Conservation (phyloP, 2,888 invertebrate genomes). For the Caradrina kadenii region DNA sequence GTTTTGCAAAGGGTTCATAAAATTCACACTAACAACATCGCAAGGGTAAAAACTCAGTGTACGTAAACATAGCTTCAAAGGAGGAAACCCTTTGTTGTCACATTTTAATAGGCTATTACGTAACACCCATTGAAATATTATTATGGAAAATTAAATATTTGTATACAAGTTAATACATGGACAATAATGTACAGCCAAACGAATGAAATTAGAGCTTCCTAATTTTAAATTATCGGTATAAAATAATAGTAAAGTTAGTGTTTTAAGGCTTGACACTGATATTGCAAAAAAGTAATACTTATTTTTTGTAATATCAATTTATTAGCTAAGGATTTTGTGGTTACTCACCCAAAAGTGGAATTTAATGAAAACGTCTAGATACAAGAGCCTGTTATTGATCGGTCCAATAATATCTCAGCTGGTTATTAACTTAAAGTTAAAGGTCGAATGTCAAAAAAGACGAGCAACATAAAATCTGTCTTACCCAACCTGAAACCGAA, state of each 20-base stretch:
- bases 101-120: conserved; percentile 40
- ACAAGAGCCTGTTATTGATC: conserved; percentile 13
- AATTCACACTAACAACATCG: conserved; percentile 51
- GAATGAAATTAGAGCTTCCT: background rate
- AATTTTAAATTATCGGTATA: background rate
- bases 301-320: background rate
- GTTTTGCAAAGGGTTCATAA: conserved; percentile 50
- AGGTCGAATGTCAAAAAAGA: conserved; percentile 39
- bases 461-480: conserved; percentile 57
- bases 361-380: background rate
- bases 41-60: conserved; percentile 34
- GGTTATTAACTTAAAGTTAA: conserved; percentile 22
- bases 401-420: conserved; percentile 9
- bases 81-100: conserved; percentile 33
- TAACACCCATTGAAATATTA: conserved; percentile 17
- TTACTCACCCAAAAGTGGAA: background rate
- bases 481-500: conserved; percentile 45
- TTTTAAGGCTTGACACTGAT: background rate
- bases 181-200: background rate
- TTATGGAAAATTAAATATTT: conserved; percentile 5
- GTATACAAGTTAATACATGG: conserved; percentile 6
- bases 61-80: conserved; percentile 35
- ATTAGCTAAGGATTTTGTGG: background rate
- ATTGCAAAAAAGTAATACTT: too few species aligned
- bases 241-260: background rate